Base-by-base conservation (phyloP, 2,888 invertebrate species). In the Volucella inanis region DNA sequence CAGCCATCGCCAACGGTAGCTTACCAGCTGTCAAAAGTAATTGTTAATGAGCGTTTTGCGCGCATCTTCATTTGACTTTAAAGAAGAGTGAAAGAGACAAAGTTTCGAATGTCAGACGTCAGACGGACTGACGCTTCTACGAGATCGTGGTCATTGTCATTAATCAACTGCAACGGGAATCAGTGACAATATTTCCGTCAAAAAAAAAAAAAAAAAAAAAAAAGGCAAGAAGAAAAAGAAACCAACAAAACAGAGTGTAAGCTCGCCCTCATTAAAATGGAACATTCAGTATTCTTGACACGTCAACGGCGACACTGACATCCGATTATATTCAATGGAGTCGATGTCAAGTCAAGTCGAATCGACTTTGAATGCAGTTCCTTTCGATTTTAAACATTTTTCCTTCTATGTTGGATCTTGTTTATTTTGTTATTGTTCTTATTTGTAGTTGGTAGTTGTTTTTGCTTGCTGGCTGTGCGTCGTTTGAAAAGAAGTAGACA, bases 231-330 rank as follows among this genome's bases (percentile, higher is more conserved):
- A 8, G 15, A 54, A 39, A 39, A 39, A 57, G 45, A 22, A 57
- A 39, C 55, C 55, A 55, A 57, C 14, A 57, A 3, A 39, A 38
- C 22, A 39, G 41, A 43, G 18, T 22, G 31, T 55, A 54, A 77
- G 54, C 62, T 79, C 84, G 84, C 70, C 79, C 84, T 64, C 79
- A 75, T 84, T 83, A 83, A 78, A 78, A 55, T 43, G 54, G 6
- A 31, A 15, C 59, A 54, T 10, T 84, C 64, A 39, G 64, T 79
- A 84, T 84, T 84, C 84, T 80, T 65, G 75, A 84, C 84, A 84
- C 84, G 84, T 84, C 84, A 84, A 41, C 54, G 70, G 50, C 75
- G 79, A 84, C 79, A 84, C 75, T 84, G 84, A 84, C 79, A 84
- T 84, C 84, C 79, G 79, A 84, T 84, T 80, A 70, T 84, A 71